phyloP scores from a whole-genome alignment of 2,888 invertebrate species.

The Lithophane socia region DNA sequence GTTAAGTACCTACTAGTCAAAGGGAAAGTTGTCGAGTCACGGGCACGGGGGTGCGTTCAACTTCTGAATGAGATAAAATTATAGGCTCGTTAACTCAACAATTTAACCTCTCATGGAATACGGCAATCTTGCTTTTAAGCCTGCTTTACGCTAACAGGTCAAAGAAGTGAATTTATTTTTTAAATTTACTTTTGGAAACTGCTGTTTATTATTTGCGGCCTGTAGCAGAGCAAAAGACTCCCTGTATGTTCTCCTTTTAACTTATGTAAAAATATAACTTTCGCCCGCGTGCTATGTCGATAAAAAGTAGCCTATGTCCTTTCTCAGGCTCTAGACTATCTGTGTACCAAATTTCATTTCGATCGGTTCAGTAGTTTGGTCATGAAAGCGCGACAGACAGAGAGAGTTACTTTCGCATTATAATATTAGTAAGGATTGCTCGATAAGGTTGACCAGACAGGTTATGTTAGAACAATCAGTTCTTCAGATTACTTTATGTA shows the following conservation, averaged over 20 bases:
- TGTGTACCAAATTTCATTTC: too few relatives aligned
- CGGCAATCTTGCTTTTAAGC: conserved; percentile 26
- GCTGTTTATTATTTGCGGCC: background rate
- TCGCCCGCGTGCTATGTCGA: too few relatives aligned
- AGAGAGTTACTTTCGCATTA: too few relatives aligned
- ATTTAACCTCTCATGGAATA: conserved; percentile 45
- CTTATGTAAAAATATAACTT: too few relatives aligned
- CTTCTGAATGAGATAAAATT: conserved; percentile 62
- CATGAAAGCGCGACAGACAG: too few relatives aligned
- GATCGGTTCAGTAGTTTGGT: too few relatives aligned
- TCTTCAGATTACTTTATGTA: too few relatives aligned
- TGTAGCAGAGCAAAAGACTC: too few relatives aligned
- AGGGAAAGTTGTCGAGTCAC: conserved; percentile 58
- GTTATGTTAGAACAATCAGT: background rate
- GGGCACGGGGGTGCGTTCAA: conserved; percentile 39
- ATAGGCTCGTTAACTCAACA: conserved; percentile 60
- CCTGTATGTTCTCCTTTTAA: too few relatives aligned
- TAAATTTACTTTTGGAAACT: background rate
- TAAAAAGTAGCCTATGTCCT: too few relatives aligned
- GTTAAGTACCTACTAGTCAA: conserved; percentile 53
- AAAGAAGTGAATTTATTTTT: background rate
- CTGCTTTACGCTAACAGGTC: background rate
- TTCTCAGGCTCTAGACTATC: too few relatives aligned
- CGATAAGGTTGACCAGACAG: background rate
- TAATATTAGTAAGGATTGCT: too few relatives aligned